phyloP scores from a whole-genome alignment of 2,797 vertebrate species.

The Rhodeus uyekii region DNA sequence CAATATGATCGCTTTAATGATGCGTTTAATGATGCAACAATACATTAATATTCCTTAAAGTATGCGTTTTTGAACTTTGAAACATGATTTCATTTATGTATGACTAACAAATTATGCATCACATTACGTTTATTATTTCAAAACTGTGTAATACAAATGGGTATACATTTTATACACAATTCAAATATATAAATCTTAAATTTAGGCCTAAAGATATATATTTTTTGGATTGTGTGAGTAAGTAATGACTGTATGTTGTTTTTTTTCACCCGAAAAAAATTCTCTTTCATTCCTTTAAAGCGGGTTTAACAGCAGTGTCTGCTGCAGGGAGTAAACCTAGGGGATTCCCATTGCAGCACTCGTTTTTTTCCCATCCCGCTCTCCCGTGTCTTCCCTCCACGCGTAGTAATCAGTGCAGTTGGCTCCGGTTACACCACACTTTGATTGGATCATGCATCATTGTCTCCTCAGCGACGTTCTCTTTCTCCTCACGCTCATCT shows the following conservation, averaged over 20 bases:
- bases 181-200: not conserved
- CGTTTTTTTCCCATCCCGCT: not conserved
- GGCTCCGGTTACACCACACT: slow-evolving; percentile 11
- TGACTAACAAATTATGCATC: not conserved
- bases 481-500: slow-evolving; percentile 16
- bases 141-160: not conserved
- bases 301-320: not conserved
- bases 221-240: not conserved
- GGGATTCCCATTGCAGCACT: not conserved
- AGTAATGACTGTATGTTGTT: not conserved
- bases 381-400: not conserved
- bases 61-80: not conserved
- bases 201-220: not conserved
- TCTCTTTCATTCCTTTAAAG: not conserved
- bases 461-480: slow-evolving; percentile 34
- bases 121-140: too few relatives aligned
- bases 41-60: not conserved
- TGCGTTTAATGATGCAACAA: not conserved
- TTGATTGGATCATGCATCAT: slow-evolving; percentile 47
- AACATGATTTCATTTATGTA: not conserved
- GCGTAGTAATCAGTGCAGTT: slow-evolving; percentile 22
- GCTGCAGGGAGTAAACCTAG: not conserved
- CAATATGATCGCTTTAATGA: too few relatives aligned
- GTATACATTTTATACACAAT: not conserved
- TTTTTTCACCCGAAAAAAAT: too few relatives aligned